Evolutionary conservation across 2,797 vertebrate genomes (phyloP).

Genomic region (Rachycentron canadum): DNA sequence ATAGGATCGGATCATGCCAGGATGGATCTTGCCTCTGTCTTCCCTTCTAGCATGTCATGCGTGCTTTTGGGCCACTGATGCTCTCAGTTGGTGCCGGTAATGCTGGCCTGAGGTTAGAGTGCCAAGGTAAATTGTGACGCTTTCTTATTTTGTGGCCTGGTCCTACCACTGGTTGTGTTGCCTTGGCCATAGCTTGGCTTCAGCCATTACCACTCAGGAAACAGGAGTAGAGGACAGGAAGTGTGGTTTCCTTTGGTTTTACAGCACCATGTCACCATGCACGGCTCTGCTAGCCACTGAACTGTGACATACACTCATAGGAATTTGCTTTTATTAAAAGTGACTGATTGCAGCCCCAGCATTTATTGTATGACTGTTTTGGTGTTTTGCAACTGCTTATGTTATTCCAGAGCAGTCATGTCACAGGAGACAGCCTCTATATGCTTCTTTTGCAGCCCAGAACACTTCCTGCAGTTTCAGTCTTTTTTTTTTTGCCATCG

Average conservation of each 20-base stretch:
- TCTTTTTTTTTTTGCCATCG: conserved; percentile 2
- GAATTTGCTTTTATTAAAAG: conserved; percentile 69
- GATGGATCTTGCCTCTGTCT: conserved; percentile 38
- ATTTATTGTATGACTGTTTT: conserved; percentile 36
- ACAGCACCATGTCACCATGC: conserved; percentile 52
- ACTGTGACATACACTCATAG: conserved; percentile 52
- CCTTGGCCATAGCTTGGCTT: conserved; percentile 53
- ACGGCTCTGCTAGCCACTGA: conserved; percentile 36
- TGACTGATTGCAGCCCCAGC: conserved; percentile 35
- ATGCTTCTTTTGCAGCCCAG: conserved; percentile 22
- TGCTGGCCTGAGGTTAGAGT: conserved; percentile 21
- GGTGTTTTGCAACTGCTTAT: conserved; percentile 45
- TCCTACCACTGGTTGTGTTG: conserved; percentile 45
- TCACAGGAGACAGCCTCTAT: background rate
- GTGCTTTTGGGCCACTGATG: conserved; percentile 33
- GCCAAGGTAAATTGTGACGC: conserved; percentile 66
- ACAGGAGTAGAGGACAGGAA: conserved; percentile 71
- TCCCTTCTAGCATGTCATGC: conserved; percentile 36
- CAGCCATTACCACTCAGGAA: conserved; percentile 50
- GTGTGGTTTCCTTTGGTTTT: conserved; percentile 73
- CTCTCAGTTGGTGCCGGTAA: conserved; percentile 25
- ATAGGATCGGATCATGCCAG: conserved; percentile 46
- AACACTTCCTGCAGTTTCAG: conserved; percentile 15
- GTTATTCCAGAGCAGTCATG: conserved; percentile 1
- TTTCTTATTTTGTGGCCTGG: conserved; percentile 57